Conservation (phyloP, 2,797 vertebrate genomes). For the Orestias chungarensis region DNA sequence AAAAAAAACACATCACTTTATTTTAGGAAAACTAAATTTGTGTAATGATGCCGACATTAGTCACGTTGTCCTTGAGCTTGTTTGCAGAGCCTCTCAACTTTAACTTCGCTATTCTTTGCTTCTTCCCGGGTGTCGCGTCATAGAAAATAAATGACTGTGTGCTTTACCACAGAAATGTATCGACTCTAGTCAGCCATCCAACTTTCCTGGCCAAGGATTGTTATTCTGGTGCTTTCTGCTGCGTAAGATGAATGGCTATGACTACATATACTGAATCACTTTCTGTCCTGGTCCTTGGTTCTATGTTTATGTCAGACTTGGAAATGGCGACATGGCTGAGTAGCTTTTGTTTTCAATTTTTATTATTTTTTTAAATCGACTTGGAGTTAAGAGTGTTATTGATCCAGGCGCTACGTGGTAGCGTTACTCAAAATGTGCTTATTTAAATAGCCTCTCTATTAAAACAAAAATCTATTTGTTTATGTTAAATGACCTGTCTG, state of each 20-base stretch:
- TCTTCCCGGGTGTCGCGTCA: slow-evolving; percentile 19
- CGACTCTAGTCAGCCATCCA: slow-evolving; percentile 21
- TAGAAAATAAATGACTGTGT: slow-evolving; percentile 45
- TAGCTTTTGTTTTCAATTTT: slow-evolving; percentile 8
- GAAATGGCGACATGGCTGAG: slow-evolving; percentile 10
- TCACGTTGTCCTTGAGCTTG: neutral
- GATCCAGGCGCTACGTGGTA: neutral
- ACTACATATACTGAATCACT: slow-evolving; percentile 25
- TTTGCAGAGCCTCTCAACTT: slow-evolving; percentile 17
- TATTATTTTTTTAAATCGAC: slow-evolving; percentile 7
- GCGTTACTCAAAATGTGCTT: neutral
- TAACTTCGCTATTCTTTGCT: slow-evolving; percentile 12
- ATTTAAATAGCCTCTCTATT: neutral
- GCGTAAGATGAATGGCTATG: slow-evolving; percentile 35
- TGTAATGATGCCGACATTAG: neutral
- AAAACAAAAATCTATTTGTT: slow-evolving; percentile 11
- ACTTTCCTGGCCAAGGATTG: slow-evolving; percentile 31
- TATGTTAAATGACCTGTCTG: neutral
- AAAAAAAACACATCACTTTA: neutral
- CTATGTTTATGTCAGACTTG: slow-evolving; percentile 20
- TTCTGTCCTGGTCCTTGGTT: slow-evolving; percentile 23
- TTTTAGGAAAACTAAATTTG: slow-evolving; percentile 9
- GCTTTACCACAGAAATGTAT: slow-evolving; percentile 24
- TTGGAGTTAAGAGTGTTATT: neutral
- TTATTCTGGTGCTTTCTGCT: slow-evolving; percentile 31